Percentiles rank a stretch among this genome's conserved stretches.
Conservation (phyloP, 2,797 vertebrate species). For the Nyctibius grandis region DNA sequence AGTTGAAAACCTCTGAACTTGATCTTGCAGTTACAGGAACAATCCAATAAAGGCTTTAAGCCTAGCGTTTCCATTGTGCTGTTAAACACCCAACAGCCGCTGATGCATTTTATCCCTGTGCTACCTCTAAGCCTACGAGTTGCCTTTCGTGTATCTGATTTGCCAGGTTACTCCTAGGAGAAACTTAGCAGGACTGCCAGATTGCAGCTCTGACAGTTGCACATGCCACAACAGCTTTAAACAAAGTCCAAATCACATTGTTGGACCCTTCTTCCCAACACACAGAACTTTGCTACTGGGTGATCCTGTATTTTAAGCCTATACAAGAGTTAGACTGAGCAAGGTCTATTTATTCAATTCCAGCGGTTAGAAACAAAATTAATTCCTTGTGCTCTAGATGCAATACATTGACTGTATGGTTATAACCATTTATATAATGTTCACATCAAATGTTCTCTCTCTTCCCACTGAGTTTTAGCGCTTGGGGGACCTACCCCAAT, state of each 20-base stretch:
- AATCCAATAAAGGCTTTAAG: background rate
- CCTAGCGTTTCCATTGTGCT: background rate
- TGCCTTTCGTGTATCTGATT: background rate
- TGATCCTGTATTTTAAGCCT: background rate
- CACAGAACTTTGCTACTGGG: rapidly evolving
- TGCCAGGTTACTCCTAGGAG: background rate
- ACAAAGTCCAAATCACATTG: background rate
- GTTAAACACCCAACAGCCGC: background rate
- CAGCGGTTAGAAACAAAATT: background rate
- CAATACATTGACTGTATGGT: background rate
- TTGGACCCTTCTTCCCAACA: background rate
- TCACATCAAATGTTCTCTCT: background rate
- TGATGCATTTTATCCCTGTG: background rate
- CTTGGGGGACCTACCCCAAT: background rate
- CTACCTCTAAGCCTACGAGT: background rate
- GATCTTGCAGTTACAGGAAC: background rate
- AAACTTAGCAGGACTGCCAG: background rate
- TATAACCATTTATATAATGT: background rate
- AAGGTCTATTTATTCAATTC: background rate
- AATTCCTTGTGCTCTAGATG: background rate
- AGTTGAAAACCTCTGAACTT: background rate
- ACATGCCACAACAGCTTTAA: background rate
- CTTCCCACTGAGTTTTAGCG: background rate
- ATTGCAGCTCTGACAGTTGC: background rate
- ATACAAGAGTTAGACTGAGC: background rate